phyloP scores from a whole-genome alignment of 2,113 vertebrate species.

The Brachyhypopomus occidentalis region DNA sequence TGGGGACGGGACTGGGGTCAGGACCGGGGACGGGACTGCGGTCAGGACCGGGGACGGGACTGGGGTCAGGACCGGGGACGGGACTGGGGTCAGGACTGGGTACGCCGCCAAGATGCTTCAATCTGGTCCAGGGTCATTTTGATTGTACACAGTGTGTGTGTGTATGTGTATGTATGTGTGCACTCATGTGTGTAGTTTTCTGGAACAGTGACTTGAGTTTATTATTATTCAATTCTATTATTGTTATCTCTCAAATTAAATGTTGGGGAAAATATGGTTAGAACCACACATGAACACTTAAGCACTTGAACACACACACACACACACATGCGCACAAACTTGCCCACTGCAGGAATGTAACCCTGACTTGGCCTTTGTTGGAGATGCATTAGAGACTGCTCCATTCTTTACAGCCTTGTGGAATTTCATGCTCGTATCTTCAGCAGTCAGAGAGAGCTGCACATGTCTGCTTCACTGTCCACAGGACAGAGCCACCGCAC shows the following conservation, averaged over 20 bases:
- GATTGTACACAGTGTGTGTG: not conserved
- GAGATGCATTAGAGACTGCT: constrained; percentile 32
- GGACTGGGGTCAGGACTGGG: no score
- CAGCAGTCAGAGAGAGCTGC: constrained; percentile 32
- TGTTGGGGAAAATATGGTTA: no score
- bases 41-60: no score
- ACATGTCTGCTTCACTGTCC: not conserved
- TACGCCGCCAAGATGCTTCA: not conserved
- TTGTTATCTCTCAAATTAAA: constrained; percentile 10
- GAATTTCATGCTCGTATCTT: constrained; percentile 43
- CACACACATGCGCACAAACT: not conserved
- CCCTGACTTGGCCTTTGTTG: constrained; percentile 49
- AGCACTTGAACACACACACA: no score
- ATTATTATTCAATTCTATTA: not conserved
- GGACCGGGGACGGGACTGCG: no score
- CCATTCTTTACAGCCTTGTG: constrained; percentile 37
- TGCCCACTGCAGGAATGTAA: constrained; percentile 31
- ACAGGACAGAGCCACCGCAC: no score
- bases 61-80: no score
- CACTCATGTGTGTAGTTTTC: not conserved
- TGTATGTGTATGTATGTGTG: not conserved
- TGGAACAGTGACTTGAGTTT: not conserved
- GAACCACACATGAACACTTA: no score
- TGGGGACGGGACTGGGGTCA: no score
- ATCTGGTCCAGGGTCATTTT: constrained; percentile 7